Conservation (phyloP, 2,888 invertebrate species). For the Andrena chrysosceles region DNA sequence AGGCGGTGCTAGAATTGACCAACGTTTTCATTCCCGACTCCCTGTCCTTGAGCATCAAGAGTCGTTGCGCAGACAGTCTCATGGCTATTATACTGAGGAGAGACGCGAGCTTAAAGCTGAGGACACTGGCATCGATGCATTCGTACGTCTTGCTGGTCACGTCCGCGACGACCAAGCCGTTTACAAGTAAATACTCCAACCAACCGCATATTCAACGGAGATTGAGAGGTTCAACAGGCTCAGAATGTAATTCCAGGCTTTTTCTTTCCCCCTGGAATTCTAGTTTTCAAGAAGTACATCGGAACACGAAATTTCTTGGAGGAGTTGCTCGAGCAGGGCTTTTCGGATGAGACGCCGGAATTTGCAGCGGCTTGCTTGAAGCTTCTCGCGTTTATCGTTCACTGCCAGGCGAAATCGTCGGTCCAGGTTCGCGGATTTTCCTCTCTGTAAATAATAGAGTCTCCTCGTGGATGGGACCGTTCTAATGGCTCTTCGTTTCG, state of each 20-base stretch:
- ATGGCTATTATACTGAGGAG: slow-evolving; percentile 56
- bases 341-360: slow-evolving; percentile 53
- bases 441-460: slow-evolving; percentile 27
- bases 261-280: background rate
- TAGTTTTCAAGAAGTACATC: slow-evolving; percentile 66
- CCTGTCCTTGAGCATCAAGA: slow-evolving; percentile 39
- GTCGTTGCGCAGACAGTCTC: slow-evolving; percentile 54
- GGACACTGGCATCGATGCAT: slow-evolving; percentile 58
- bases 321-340: slow-evolving; percentile 52
- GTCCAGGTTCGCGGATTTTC: slow-evolving; percentile 42
- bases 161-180: slow-evolving; percentile 42
- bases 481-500: background rate
- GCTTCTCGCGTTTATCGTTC: slow-evolving; percentile 66
- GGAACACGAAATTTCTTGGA: slow-evolving; percentile 46
- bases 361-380: slow-evolving; percentile 61
- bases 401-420: slow-evolving; percentile 43
- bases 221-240: background rate
- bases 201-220: background rate
- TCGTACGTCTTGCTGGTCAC: slow-evolving; percentile 60
- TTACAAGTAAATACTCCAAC: slow-evolving; percentile 49
- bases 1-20: slow-evolving; percentile 62
- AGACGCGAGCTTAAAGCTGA: slow-evolving; percentile 50
- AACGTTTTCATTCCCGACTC: slow-evolving; percentile 45
- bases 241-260: background rate
- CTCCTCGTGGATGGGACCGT: background rate